phyloP scores from a whole-genome alignment of 2,888 invertebrate species.

The Orthonevra nobilis region DNA sequence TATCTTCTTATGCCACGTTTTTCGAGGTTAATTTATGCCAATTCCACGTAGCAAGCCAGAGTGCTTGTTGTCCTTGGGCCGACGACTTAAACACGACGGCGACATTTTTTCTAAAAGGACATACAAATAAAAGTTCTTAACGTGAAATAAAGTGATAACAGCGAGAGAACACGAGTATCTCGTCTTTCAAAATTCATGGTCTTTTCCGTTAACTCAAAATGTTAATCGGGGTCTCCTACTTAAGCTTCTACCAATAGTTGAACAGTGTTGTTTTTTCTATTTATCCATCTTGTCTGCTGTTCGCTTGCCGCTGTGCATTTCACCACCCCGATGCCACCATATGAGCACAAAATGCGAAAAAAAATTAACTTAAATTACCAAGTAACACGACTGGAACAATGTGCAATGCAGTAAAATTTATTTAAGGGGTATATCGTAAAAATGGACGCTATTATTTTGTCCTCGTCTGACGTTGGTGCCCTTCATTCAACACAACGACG shows the following conservation, averaged over 20 bases:
- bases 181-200: slow-evolving; percentile 1
- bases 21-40: too few species aligned
- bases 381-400: slow-evolving; percentile 62
- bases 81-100: too few species aligned
- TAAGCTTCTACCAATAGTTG: slow-evolving; percentile 11
- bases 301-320: slow-evolving; percentile 9
- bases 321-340: slow-evolving; percentile 6
- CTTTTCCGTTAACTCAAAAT: background rate
- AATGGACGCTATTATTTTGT: slow-evolving; percentile 12
- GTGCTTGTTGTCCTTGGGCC: too few species aligned
- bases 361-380: slow-evolving; percentile 59
- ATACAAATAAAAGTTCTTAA: slow-evolving; percentile 1
- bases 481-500: background rate
- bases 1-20: too few species aligned
- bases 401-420: slow-evolving; percentile 65
- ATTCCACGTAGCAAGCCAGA: too few species aligned
- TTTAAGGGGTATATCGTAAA: slow-evolving; percentile 37
- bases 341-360: slow-evolving; percentile 13
- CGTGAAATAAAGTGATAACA: slow-evolving; percentile 1
- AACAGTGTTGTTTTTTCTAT: background rate
- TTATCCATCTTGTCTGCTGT: too few species aligned
- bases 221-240: background rate
- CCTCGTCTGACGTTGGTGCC: background rate
- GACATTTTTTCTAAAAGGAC: too few species aligned
- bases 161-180: background rate